Evolutionary conservation across 2,888 invertebrate genomes (phyloP), one percentile per base, ranked within the genome.

Genomic region (Heteromyza rotundicornis): DNA sequence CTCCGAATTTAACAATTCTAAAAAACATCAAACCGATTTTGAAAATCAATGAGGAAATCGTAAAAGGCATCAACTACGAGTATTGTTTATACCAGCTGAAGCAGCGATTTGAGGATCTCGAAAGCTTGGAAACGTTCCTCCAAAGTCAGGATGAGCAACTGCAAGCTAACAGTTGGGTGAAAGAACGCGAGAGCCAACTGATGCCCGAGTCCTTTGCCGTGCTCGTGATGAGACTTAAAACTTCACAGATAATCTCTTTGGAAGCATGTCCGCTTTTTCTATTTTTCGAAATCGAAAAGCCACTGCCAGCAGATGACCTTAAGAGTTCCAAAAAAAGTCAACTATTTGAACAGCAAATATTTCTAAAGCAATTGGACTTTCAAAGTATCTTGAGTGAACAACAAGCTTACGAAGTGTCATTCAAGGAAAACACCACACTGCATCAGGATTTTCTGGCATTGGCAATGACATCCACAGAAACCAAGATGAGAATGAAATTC

Each of bases 381-480:
- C 14, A 17, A 3, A 5, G 14, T 2, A 20, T 79, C 40, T 56
- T 80, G 20, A 58, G 63, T 14, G 57, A 71, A 2, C 69, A 68
- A 35, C 60, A 66, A 14, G 23, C 59, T 2, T 68, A 69, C 63
- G 64, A 67, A 14, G 65, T 80, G 2, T 68, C 53, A 12, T 81
- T 81, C 59, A 35, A 64, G 54, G 52, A 58, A 0, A 32, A 66
- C 2, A 7, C 56, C 0, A 70, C 72, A 2, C 17, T 81, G 50
- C 77, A 81, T 61, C 77, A 79, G 50, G 81, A 81, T 60, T 74
- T 81, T 53, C 64, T 81, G 14, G 73, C 82, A 2, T 70, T 76
- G 17, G 69, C 78, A 5, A 68, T 77, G 64, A 68, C 75, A 0
- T 59, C 68, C 2, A 57, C 66, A 1, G 68, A 72, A 12, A 68